phyloP scores from a whole-genome alignment of 37 sponge, comb jelly and placozoan species.

The Halichondria panicea region DNA sequence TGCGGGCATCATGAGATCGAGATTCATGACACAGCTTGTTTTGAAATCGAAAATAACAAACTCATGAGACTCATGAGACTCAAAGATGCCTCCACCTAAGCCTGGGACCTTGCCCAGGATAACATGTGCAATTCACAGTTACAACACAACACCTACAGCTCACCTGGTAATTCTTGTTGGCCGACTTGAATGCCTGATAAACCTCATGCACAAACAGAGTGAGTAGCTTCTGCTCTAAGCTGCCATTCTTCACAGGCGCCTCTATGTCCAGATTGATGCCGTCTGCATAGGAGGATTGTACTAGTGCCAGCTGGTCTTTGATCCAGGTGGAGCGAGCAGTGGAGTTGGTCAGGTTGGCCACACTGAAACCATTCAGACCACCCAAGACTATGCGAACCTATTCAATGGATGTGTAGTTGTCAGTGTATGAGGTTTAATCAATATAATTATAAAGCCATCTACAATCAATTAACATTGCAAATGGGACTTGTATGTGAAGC shows the following conservation, averaged over 20 bases:
- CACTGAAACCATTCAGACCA: constrained; percentile 26
- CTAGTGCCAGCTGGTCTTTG: constrained; percentile 16
- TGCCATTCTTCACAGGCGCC: constrained; percentile 28
- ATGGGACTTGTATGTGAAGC: neutral
- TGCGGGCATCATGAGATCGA: too few relatives aligned
- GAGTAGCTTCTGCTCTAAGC: constrained; percentile 11
- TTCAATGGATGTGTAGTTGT: neutral
- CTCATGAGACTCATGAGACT: too few relatives aligned
- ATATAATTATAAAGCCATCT: neutral
- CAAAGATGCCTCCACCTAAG: too few relatives aligned
- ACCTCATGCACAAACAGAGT: constrained; percentile 38
- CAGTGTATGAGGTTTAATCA: neutral
- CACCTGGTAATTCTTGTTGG: constrained; percentile 61
- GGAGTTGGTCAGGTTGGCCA: constrained; percentile 13
- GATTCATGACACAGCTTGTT: too few relatives aligned
- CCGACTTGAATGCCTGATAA: constrained; percentile 38
- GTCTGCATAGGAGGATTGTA: constrained; percentile 40
- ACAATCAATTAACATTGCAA: constrained; percentile 1
- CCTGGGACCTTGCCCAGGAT: too few relatives aligned
- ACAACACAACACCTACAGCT: too few relatives aligned
- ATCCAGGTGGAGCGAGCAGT: constrained; percentile 39
- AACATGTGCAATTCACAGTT: too few relatives aligned
- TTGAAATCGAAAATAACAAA: too few relatives aligned
- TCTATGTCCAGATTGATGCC: constrained; percentile 90
- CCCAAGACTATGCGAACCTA: constrained; percentile 56